Percentiles rank a stretch among this genome's conserved stretches.
These are phyloP conservation scores for Neodiprion lecontei DNA, from an alignment of 1,140 invertebrate genomes.

Conservation along the genomic window DNA sequence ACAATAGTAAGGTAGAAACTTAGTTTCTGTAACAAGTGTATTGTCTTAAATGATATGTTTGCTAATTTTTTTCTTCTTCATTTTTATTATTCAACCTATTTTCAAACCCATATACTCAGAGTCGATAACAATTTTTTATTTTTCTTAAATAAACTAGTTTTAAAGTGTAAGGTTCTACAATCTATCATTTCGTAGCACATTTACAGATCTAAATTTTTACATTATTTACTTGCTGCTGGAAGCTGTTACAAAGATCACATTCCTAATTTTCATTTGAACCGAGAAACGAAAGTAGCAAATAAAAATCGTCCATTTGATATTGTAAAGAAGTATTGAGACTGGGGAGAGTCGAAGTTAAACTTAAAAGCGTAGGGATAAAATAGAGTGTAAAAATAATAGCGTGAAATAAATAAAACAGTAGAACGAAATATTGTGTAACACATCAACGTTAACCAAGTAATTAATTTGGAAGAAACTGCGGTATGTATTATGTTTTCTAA, in stretches of 20 bases:
- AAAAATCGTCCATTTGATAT: constrained; percentile 34
- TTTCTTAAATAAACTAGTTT: constrained; percentile 53
- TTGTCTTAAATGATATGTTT: constrained; percentile 64
- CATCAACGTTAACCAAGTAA: not conserved
- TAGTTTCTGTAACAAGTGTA: constrained; percentile 61
- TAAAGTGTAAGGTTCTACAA: constrained; percentile 45
- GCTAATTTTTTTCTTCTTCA: constrained; percentile 53
- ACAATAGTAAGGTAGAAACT: constrained; percentile 52
- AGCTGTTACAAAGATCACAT: constrained; percentile 42
- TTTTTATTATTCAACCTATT: constrained; percentile 32
- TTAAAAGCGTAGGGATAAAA: constrained; percentile 24
- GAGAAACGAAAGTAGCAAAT: constrained; percentile 30
- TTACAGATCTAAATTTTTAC: constrained; percentile 41
- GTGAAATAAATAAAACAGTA: not conserved
- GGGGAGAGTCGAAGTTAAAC: constrained; percentile 18
- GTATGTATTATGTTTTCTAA: too few relatives aligned
- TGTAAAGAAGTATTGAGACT: constrained; percentile 43
- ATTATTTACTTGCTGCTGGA: constrained; percentile 39
- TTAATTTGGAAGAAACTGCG: too few relatives aligned
- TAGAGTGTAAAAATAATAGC: too few relatives aligned
- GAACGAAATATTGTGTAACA: not conserved
- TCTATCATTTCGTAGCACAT: constrained; percentile 36
- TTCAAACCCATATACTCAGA: constrained; percentile 40
- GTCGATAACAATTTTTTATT: constrained; percentile 49
- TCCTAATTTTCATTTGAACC: constrained; percentile 23